A percentile compares a stretch with the other conserved stretches of the same genome.
Evolutionary conservation across 2,888 invertebrate species (phyloP).

Genomic region (Drosophila paramelanica): DNA sequence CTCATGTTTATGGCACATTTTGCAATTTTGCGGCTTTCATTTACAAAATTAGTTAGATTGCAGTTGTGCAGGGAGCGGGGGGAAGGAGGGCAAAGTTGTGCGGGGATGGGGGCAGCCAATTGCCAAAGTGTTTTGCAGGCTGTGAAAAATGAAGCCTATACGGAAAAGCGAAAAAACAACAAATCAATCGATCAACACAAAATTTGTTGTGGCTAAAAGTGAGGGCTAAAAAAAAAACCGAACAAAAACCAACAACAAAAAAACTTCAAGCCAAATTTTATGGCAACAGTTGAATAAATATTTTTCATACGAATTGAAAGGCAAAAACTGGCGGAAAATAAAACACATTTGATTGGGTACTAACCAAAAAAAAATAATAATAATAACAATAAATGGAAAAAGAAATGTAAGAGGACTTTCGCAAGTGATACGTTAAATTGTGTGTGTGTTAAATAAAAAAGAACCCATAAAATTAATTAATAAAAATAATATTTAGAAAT

Average conservation of each 20-base stretch:
- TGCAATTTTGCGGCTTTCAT: slow-evolving; percentile 73
- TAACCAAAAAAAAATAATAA: too few relatives aligned
- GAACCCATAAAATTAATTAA: background rate
- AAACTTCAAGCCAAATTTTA: slow-evolving; percentile 27
- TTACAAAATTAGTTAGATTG: slow-evolving; percentile 71
- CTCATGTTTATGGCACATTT: slow-evolving; percentile 73
- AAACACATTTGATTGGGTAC: slow-evolving; percentile 2
- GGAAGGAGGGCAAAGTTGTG: background rate
- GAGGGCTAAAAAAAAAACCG: slow-evolving; percentile 6
- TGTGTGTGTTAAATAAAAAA: too few relatives aligned
- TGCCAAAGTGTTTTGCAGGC: slow-evolving; percentile 49
- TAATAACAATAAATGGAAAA: background rate
- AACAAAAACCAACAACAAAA: slow-evolving; percentile 11
- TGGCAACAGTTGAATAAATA: slow-evolving; percentile 39
- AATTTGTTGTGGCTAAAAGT: slow-evolving; percentile 29
- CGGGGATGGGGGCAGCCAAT: slow-evolving; percentile 28
- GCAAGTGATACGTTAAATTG: too few relatives aligned
- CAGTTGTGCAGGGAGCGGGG: slow-evolving; percentile 12
- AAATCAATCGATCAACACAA: slow-evolving; percentile 55
- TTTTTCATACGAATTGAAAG: slow-evolving; percentile 34
- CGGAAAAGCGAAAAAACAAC: slow-evolving; percentile 54
- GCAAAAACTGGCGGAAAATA: slow-evolving; percentile 14
- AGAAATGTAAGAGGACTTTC: background rate
- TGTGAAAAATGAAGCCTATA: slow-evolving; percentile 56
- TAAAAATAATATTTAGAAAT: too few relatives aligned